Conservation (phyloP, 1,140 invertebrate species). For the Drosophila truncata region DNA sequence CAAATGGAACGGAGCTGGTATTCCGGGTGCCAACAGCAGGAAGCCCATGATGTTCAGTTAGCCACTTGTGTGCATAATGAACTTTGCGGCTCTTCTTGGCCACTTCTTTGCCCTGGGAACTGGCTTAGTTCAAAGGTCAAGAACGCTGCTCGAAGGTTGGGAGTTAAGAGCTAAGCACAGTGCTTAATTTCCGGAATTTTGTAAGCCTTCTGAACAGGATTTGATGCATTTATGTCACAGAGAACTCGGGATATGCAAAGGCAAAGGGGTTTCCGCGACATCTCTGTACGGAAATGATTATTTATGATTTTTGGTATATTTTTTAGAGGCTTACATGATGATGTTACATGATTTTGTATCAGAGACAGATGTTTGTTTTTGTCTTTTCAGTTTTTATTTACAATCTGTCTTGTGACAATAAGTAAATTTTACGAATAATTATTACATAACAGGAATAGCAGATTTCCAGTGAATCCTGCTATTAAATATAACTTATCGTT, state of each 20-base stretch:
- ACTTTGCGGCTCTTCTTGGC: conserved; percentile 17
- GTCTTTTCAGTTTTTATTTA: no score
- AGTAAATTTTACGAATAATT: no score
- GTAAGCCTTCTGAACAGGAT: background rate
- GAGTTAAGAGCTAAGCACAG: background rate
- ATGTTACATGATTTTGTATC: no score
- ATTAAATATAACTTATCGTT: no score
- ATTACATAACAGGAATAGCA: no score
- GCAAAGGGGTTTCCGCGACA: no score
- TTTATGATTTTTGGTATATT: no score
- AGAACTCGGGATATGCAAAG: background rate
- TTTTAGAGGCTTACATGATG: no score
- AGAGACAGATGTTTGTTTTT: no score
- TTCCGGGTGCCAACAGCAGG: conserved; percentile 13
- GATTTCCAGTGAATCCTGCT: no score
- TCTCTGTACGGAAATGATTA: no score
- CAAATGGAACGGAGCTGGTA: conserved; percentile 13
- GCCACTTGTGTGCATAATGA: conserved; percentile 43
- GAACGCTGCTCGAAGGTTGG: background rate
- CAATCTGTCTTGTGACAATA: no score
- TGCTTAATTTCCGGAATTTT: background rate
- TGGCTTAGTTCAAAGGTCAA: conserved; percentile 4
- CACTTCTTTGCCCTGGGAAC: background rate
- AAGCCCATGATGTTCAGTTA: conserved; percentile 36
- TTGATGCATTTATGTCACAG: background rate